A percentile compares a stretch with the other conserved stretches of the same genome.
These are phyloP conservation scores for Bugulina stolonifera DNA, from an alignment of 2,888 invertebrate genomes.

Conservation along the genomic window DNA sequence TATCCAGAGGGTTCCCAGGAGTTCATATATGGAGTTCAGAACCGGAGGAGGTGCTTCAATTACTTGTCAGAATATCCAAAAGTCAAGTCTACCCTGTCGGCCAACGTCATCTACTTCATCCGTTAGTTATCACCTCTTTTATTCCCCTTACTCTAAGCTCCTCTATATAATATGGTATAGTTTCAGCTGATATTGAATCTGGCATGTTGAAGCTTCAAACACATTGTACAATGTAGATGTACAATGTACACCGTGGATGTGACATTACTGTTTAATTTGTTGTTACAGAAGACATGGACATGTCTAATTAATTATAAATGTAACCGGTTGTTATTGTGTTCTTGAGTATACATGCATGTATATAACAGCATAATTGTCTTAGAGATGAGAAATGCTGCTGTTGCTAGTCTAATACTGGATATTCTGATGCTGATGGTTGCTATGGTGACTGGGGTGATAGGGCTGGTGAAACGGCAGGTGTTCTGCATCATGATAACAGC, in stretches of 20 bases:
- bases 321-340: no score
- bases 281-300: no score
- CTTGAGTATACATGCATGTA: no score
- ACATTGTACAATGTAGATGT: no score
- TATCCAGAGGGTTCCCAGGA: not conserved
- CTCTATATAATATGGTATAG: no score
- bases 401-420: not conserved
- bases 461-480: not conserved
- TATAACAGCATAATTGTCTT: no score
- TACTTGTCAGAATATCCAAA: not conserved
- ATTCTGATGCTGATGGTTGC: not conserved
- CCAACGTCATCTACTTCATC: not conserved
- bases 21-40: slow-evolving; percentile 3
- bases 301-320: no score
- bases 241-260: no score
- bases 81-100: not conserved
- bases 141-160: no score
- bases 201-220: no score
- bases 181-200: no score
- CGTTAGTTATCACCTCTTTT: not conserved
- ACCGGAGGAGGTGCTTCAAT: not conserved
- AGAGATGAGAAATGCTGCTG: not conserved
- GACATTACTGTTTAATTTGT: no score
- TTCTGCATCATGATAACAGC: not conserved
- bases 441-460: not conserved